Evolutionary conservation across 2,888 invertebrate genomes (phyloP), one percentile per base, ranked within the genome.

Genomic region (Camptogramma bilineatum): DNA sequence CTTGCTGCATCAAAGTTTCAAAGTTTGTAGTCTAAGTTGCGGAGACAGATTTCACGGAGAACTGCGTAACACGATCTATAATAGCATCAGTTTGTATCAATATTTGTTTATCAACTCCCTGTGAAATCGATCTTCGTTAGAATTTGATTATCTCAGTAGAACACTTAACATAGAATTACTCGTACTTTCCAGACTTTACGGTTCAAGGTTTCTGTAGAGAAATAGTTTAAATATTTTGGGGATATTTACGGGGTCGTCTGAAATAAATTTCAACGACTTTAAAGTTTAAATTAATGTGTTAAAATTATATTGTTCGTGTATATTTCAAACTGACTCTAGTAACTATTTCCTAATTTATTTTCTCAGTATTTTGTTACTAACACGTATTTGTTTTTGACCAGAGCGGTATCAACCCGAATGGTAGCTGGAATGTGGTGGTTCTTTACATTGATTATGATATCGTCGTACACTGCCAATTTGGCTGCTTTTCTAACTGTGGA

Each of bases 391-490:
- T 68, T 59, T 68, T 56, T 61, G 60, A 70, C 71, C 86, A 97
- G 97, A 90, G 97, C 98, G 47, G 96, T 97, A 13, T 97, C 97
- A 0, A 98, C 98, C 0, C 94, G 98, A 69, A 96, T 97, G 95
- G 96, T 98, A 9, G 97, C 97, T 1, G 98, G 98, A 42, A 97
- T 98, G 95, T 97, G 97, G 97, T 98, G 98, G 98, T 98, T 98
- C 88, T 98, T 98, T 88, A 98, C 97, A 0, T 91, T 98, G 52
- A 98, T 98, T 78, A 98, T 99, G 97, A 98, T 98, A 74, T 98
- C 98, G 0, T 98, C 98, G 7, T 99, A 99, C 88, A 99, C 99
- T 18, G 99, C 98, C 59, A 99, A 99, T 90, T 92, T 99, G 77
- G 98, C 98, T 52, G 98, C 98, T 8, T 98, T 98, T 83, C 93